phyloP scores from a whole-genome alignment of 2,113 vertebrate genomes.

The Tetrao urogallus region DNA sequence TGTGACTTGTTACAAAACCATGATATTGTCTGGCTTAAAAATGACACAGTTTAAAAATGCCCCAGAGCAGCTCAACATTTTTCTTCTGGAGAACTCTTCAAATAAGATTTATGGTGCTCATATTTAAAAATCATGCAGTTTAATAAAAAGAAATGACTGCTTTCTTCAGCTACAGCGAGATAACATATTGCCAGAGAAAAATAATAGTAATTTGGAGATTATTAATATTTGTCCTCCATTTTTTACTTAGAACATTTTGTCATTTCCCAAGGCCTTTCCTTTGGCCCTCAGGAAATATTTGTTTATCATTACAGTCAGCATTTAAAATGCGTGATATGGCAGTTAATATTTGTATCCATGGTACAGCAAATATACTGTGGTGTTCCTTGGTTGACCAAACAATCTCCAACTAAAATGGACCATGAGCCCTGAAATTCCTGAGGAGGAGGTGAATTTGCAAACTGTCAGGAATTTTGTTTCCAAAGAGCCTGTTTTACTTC shows the following conservation, averaged over 20 bases:
- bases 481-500: neutral
- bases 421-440: neutral
- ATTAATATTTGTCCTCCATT: slow-evolving; percentile 9
- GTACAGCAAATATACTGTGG: neutral
- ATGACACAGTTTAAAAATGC: slow-evolving; percentile 6
- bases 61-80: neutral
- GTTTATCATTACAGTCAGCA: neutral
- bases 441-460: neutral
- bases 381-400: neutral
- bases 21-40: slow-evolving; percentile 41
- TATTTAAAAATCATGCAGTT: slow-evolving; percentile 20
- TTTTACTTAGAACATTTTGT: slow-evolving; percentile 17
- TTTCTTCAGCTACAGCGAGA: neutral
- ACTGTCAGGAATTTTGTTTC: neutral
- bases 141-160: slow-evolving; percentile 17
- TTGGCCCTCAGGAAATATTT: neutral
- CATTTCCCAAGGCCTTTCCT: neutral
- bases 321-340: slow-evolving; percentile 1
- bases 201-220: slow-evolving; percentile 23
- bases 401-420: neutral
- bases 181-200: slow-evolving; percentile 30
- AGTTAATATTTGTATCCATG: neutral
- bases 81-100: slow-evolving; percentile 2
- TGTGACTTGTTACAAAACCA: slow-evolving; percentile 44
- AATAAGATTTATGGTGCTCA: neutral